Conservation (phyloP, 1,140 invertebrate species). For the Cherax quadricarinatus region DNA sequence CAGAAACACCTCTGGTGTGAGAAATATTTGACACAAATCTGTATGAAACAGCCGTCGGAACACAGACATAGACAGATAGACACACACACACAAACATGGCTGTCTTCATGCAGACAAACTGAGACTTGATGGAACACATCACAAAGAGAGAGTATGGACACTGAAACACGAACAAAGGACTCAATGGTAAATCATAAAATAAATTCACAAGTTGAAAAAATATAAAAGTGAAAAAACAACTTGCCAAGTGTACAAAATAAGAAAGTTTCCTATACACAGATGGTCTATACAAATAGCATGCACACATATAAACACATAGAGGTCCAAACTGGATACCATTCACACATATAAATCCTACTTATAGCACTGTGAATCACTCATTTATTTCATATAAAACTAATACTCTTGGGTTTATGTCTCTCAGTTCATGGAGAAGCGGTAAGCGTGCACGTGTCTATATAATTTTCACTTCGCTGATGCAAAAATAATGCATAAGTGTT, state of each 20-base stretch:
- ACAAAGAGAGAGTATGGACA: background rate
- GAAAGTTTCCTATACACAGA: background rate
- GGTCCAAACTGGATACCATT: background rate
- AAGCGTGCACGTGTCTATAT: conserved; percentile 33
- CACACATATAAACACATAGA: background rate
- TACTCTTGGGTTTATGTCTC: background rate
- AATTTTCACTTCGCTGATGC: conserved; percentile 8
- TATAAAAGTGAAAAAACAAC: background rate
- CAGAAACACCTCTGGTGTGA: too few species aligned
- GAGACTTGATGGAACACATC: background rate
- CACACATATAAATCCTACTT: conserved; percentile 11
- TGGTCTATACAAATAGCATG: background rate
- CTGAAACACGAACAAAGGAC: background rate
- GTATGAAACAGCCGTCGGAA: background rate
- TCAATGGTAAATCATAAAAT: background rate
- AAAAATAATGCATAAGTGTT: background rate
- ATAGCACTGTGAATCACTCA: conserved; percentile 10
- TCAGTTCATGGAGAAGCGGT: conserved; percentile 14
- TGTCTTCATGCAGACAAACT: background rate
- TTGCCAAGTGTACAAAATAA: background rate
- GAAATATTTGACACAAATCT: background rate
- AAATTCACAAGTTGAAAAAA: background rate
- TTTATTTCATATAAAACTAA: conserved; percentile 5
- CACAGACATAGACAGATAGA: background rate
- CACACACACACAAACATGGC: background rate